A percentile compares a stretch with the other conserved stretches of the same genome.
Evolutionary conservation across 2,888 invertebrate genomes (phyloP).

Genomic region (Epirrita christyi): DNA sequence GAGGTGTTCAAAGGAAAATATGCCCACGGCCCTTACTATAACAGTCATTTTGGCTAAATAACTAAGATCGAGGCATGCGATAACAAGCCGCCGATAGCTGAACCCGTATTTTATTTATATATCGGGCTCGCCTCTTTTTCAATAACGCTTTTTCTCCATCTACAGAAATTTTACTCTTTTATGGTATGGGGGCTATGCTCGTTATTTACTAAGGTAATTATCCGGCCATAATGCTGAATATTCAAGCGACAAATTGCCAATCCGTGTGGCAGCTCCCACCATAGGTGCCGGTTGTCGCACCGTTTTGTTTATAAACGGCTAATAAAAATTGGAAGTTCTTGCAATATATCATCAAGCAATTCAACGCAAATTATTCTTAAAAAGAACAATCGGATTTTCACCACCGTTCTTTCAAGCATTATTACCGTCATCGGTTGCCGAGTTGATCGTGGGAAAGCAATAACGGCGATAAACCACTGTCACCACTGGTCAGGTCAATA

Average conservation of each 20-base stretch:
- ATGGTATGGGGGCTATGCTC: constrained; percentile 72
- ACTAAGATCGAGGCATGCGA: constrained; percentile 81
- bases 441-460: too few species aligned
- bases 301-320: neutral
- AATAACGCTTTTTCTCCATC: constrained; percentile 81
- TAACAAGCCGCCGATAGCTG: constrained; percentile 85
- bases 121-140: constrained; percentile 81
- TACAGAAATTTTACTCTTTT: constrained; percentile 80
- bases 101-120: constrained; percentile 85
- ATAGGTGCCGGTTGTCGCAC: constrained; percentile 15
- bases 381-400: too few species aligned
- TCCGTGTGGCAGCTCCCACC: constrained; percentile 63
- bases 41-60: constrained; percentile 80
- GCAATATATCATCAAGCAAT: too few species aligned
- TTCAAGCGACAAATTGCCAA: constrained; percentile 71
- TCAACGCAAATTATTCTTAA: too few species aligned
- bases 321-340: too few species aligned
- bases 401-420: too few species aligned
- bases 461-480: too few species aligned
- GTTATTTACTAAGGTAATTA: constrained; percentile 80
- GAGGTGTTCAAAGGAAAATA: constrained; percentile 77
- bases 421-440: too few species aligned
- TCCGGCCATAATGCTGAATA: constrained; percentile 71
- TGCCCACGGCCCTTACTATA: constrained; percentile 76
- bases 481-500: too few species aligned